Evolutionary conservation across 2,113 vertebrate species (phyloP).

Genomic region (Oryzias celebensis): DNA sequence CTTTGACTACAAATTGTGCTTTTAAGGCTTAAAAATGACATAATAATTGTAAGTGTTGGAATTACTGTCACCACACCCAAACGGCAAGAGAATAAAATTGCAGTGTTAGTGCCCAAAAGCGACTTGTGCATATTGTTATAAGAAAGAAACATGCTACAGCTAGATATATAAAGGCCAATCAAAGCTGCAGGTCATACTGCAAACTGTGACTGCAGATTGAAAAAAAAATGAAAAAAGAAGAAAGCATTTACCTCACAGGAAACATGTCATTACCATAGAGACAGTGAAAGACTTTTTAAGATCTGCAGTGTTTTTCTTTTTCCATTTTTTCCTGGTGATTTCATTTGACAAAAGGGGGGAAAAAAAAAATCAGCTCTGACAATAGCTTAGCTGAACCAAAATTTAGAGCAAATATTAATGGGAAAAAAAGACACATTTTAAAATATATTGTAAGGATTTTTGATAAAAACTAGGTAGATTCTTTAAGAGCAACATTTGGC

Average conservation of each 20-base stretch:
- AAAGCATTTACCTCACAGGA: slow-evolving; percentile 31
- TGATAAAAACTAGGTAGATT: slow-evolving; percentile 32
- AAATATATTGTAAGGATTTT: not conserved
- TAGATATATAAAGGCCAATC: slow-evolving; percentile 17
- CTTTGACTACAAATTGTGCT: too few species aligned
- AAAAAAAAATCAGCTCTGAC: slow-evolving; percentile 4
- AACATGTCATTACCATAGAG: slow-evolving; percentile 36
- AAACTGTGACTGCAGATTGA: slow-evolving; percentile 10
- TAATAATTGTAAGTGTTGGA: not conserved
- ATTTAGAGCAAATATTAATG: not conserved
- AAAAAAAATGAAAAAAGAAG: not conserved
- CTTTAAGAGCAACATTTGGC: slow-evolving; percentile 62
- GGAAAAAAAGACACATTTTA: not conserved
- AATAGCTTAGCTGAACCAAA: not conserved
- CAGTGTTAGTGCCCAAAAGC: slow-evolving; percentile 7
- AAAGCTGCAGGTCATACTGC: slow-evolving; percentile 22
- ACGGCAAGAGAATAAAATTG: not conserved
- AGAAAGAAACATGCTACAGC: not conserved
- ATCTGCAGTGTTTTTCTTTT: slow-evolving; percentile 11
- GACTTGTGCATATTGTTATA: slow-evolving; percentile 10
- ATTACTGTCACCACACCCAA: not conserved
- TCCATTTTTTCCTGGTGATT: slow-evolving; percentile 31
- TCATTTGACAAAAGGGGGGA: slow-evolving; percentile 16
- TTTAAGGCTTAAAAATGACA: not conserved
- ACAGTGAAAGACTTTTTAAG: slow-evolving; percentile 17